A percentile compares a stretch with the other conserved stretches of the same genome.
Evolutionary conservation across 2,797 vertebrate species (phyloP).

Genomic region (Ctenochaetus hawaiiensis): DNA sequence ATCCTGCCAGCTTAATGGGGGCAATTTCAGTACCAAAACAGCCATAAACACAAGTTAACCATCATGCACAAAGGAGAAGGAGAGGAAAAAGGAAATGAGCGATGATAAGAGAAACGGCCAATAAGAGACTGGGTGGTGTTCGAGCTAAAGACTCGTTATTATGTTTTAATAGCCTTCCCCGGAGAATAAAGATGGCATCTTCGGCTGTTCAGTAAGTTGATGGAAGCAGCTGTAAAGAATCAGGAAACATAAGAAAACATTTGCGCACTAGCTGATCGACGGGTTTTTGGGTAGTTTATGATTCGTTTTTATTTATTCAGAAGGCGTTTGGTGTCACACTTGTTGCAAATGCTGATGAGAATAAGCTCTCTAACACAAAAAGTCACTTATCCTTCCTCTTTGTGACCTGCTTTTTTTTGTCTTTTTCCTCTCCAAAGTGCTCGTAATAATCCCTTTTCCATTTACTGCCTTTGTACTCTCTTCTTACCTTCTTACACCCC

Average conservation of each 20-base stretch:
- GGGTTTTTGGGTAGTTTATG: not conserved
- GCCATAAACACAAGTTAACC: constrained; percentile 26
- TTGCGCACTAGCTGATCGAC: not conserved
- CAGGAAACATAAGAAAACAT: not conserved
- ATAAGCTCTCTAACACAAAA: not conserved
- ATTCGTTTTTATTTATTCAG: constrained; percentile 21
- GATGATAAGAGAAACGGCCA: constrained; percentile 22
- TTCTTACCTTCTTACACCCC: not conserved
- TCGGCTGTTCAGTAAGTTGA: constrained; percentile 14
- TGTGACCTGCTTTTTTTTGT: too few species aligned
- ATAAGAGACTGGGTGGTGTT: not conserved
- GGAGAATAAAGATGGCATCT: constrained; percentile 17
- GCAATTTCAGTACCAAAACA: constrained; percentile 24
- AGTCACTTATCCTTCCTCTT: not conserved
- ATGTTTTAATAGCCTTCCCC: constrained; percentile 39
- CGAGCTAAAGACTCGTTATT: constrained; percentile 33
- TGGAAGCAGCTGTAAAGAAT: not conserved
- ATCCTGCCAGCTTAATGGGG: constrained; percentile 37
- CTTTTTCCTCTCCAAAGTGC: not conserved
- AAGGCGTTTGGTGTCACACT: not conserved
- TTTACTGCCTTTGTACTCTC: not conserved
- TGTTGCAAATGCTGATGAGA: not conserved
- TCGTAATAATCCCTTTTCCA: not conserved
- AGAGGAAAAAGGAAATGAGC: constrained; percentile 7
- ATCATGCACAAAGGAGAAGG: constrained; percentile 15